Base-by-base conservation (phyloP, 2,888 invertebrate species). In the Sycophila texana region DNA sequence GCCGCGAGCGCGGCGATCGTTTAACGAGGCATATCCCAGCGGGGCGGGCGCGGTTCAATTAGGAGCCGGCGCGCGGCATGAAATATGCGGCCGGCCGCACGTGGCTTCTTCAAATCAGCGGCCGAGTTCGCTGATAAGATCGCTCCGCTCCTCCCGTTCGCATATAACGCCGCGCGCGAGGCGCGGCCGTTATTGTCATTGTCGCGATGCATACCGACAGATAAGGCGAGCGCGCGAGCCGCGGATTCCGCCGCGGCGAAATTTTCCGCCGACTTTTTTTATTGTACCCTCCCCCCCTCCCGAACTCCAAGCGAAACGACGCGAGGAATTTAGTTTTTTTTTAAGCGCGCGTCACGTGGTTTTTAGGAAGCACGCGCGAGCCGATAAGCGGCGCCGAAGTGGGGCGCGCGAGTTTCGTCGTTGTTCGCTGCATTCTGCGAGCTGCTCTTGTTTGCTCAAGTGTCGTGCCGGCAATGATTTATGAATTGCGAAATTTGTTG, bases 161-260 rank as follows among this genome's bases (percentile, higher is more conserved):
- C 67, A 61, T 61, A 57, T 26, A 26, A 26, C 26, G 30, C 26
- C 55, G 47, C 55, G 26, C 26, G 26, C 63, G 39, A 57, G 51
- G 55, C 53, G 47, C 20, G 55, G 39, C 61, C 68, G 49, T 70
- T 76, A 76, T 76, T 70, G 68, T 76, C 75, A 76, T 76, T 76
- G 75, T 74, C 60, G 57, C 70, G 76, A 76, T 76, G 63, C 70
- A 76, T 70, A 57, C 76, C 70, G 22, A 55, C 39, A 70, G 76
- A 76, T 76, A 76, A 76, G 26, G 22, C 55, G 26, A 26, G 49
- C 26, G 67, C 30, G 67, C 30, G 26, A 12, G n/a, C 55, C 16
- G 49, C 13, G 57, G 22, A 74, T 74, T 66, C 73, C 51, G 26
- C 57, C 20, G 22, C 1, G 66, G 66, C 51, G 72, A 53, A 61